Conservation (phyloP, 2,888 invertebrate genomes). For the Heliconius ismenius region DNA sequence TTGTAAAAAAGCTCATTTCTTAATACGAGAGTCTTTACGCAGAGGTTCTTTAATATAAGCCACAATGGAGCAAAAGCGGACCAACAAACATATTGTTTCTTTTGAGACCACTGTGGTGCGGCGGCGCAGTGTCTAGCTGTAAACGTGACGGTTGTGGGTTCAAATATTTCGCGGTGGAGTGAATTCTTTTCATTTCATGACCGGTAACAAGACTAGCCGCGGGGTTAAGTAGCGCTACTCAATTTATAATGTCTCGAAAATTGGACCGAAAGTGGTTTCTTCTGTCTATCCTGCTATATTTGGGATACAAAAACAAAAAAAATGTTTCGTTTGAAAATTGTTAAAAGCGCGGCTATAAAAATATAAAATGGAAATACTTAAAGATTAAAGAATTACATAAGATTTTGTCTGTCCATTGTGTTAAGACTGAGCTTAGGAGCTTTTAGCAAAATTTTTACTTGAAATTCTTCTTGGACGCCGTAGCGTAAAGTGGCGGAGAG, state of each 20-base stretch:
- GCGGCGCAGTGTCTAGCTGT: background rate
- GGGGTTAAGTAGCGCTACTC: background rate
- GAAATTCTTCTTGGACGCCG: background rate
- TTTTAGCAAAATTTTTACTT: background rate
- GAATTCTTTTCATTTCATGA: no score
- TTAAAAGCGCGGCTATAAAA: background rate
- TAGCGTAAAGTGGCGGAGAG: background rate
- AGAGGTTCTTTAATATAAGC: conserved; percentile 1
- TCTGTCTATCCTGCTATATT: no score
- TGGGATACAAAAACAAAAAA: background rate
- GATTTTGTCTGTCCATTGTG: background rate
- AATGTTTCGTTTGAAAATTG: background rate
- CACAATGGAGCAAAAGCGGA: conserved; percentile 14
- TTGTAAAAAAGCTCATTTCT: conserved; percentile 10
- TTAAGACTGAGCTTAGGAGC: background rate
- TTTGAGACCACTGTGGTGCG: background rate
- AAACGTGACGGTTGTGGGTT: background rate
- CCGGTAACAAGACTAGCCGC: no score
- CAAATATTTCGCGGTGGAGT: background rate
- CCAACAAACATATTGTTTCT: conserved; percentile 13
- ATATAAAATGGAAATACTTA: conserved; percentile 1
- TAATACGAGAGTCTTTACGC: conserved; percentile 7
- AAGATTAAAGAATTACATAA: conserved; percentile 1
- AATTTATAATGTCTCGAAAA: background rate
- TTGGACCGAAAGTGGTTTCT: no score